Evolutionary conservation across 2,797 vertebrate species (phyloP).

Genomic region (Dicrostonyx torquatus): DNA sequence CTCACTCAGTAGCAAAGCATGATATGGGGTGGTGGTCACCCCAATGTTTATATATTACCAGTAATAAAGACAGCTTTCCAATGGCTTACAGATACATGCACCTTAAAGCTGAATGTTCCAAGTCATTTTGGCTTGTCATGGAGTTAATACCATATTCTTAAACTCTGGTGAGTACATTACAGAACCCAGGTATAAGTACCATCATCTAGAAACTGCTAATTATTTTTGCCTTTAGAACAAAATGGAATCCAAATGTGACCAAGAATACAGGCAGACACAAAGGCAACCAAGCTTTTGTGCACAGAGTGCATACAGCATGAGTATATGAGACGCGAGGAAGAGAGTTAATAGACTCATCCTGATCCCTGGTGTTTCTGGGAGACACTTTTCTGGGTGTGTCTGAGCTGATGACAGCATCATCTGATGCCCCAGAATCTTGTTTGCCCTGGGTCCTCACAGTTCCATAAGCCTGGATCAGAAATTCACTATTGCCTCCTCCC

Average conservation of each 20-base stretch:
- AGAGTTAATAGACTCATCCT: constrained; percentile 76
- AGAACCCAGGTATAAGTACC: neutral
- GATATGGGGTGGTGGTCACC: neutral
- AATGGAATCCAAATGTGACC: constrained; percentile 79
- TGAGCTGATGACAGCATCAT: neutral
- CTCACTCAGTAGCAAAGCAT: neutral
- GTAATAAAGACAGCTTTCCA: constrained; percentile 37
- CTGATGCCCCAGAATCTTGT: neutral
- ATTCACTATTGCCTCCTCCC: neutral
- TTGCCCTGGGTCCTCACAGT: constrained; percentile 1
- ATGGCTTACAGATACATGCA: neutral
- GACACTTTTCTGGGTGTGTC: neutral
- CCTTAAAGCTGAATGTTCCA: constrained; percentile 32
- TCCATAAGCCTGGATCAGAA: neutral
- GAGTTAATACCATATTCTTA: constrained; percentile 1
- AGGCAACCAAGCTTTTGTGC: constrained; percentile 86
- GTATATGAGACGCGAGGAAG: constrained; percentile 58
- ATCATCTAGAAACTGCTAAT: constrained; percentile 87
- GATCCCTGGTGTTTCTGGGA: constrained; percentile 29
- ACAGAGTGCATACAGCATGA: constrained; percentile 66
- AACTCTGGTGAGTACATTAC: neutral
- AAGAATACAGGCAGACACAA: constrained; percentile 89
- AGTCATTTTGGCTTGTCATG: constrained; percentile 18
- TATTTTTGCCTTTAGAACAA: constrained; percentile 89
- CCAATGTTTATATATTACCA: constrained; percentile 4